phyloP scores from a whole-genome alignment of 1,140 invertebrate species.

The Ctenoplectra terminalis region DNA sequence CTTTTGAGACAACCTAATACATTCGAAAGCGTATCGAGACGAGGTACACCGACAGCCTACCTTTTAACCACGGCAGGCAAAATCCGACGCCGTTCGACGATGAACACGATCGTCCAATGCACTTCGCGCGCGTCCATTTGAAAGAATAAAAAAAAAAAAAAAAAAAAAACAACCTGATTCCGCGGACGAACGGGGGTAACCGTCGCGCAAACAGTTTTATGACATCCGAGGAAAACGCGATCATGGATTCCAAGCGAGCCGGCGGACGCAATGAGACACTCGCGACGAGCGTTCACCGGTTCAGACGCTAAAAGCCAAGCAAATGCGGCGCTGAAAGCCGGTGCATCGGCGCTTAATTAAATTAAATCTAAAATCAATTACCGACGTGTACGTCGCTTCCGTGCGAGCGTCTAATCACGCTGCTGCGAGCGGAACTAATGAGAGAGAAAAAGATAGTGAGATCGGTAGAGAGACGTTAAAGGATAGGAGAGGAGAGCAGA shows the following conservation, averaged over 20 bases:
- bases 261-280: conserved; percentile 10
- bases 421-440: not conserved
- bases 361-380: conserved; percentile 67
- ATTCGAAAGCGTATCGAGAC: not conserved
- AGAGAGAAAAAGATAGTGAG: not conserved
- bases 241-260: conserved; percentile 20
- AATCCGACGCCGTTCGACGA: not conserved
- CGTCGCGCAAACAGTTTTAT: conserved; percentile 22
- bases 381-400: conserved; percentile 39
- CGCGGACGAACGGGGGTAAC: not conserved
- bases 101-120: not conserved
- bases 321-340: conserved; percentile 55
- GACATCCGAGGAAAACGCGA: not conserved
- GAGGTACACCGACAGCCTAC: not conserved
- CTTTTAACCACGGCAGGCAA: not conserved
- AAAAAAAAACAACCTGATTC: not conserved
- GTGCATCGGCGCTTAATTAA: conserved; percentile 56
- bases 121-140: not conserved
- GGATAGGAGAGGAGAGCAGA: no score
- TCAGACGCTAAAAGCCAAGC: conserved; percentile 30
- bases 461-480: not conserved
- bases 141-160: not conserved
- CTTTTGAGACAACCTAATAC: no score
- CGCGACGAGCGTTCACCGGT: conserved; percentile 3
- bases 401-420: conserved; percentile 35